These are phyloP conservation scores for Tapirus indicus DNA, from an alignment of 2,797 vertebrate species.

Conservation along the genomic window DNA sequence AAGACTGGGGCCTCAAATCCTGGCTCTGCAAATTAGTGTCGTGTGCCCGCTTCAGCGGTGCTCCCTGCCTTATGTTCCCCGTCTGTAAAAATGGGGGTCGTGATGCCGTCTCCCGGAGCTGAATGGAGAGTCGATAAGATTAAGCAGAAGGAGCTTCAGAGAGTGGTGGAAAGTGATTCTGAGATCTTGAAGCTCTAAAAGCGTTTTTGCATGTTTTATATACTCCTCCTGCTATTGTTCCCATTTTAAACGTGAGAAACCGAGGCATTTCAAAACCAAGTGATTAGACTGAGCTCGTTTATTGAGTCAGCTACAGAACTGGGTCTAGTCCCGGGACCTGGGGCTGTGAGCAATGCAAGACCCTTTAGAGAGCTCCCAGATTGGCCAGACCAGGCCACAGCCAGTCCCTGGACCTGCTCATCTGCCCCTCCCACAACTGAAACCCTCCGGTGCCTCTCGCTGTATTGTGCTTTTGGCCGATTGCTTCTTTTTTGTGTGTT, in stretches of 20 bases:
- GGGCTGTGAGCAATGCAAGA: background rate
- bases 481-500: background rate
- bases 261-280: background rate
- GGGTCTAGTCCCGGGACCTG: background rate
- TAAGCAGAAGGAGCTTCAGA: background rate
- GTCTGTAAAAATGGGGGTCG: background rate
- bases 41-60: background rate
- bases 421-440: background rate
- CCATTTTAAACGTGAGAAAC: background rate
- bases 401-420: fast-evolving
- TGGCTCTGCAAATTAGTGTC: background rate
- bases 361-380: background rate
- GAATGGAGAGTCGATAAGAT: background rate
- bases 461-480: background rate
- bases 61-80: background rate
- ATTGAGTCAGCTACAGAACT: background rate
- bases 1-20: background rate
- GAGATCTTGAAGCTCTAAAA: background rate
- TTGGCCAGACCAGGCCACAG: background rate
- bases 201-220: background rate
- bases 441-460: background rate
- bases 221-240: background rate
- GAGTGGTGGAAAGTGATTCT: background rate
- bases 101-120: background rate
- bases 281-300: background rate